Conservation (phyloP, 2,888 invertebrate genomes). For the Taphrorychus bicolor region DNA sequence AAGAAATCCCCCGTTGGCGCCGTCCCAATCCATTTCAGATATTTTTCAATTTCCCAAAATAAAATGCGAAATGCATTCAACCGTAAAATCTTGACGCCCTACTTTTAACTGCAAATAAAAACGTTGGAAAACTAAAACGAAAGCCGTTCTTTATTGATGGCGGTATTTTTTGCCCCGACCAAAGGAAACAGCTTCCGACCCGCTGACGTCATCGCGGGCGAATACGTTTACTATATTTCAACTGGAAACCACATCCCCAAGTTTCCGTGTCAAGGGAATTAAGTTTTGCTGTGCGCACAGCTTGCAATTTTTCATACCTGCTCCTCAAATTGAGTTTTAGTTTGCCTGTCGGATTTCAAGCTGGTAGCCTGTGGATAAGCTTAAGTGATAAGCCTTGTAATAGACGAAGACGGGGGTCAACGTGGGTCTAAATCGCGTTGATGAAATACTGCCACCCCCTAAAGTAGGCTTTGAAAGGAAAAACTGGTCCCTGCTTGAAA, state of each 20-base stretch:
- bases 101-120: neutral
- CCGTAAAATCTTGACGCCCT: neutral
- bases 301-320: constrained; percentile 8
- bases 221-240: neutral
- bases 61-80: neutral
- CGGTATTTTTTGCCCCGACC: neutral
- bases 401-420: neutral
- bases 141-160: neutral
- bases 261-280: constrained; percentile 4
- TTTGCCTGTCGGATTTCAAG: neutral
- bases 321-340: neutral
- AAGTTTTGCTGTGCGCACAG: neutral
- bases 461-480: too few relatives aligned
- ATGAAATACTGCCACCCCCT: too few relatives aligned
- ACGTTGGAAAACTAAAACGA: neutral
- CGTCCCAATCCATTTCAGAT: neutral
- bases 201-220: neutral
- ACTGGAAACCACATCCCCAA: neutral
- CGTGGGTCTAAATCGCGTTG: neutral
- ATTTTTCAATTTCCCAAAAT: neutral
- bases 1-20: neutral
- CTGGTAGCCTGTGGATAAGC: neutral
- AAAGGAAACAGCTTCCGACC: neutral
- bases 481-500: too few relatives aligned
- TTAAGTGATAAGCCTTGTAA: neutral